Percentiles rank a stretch among this genome's conserved stretches.
phyloP scores from a whole-genome alignment of 2,113 vertebrate species.

The Poeciliopsis prolifica region DNA sequence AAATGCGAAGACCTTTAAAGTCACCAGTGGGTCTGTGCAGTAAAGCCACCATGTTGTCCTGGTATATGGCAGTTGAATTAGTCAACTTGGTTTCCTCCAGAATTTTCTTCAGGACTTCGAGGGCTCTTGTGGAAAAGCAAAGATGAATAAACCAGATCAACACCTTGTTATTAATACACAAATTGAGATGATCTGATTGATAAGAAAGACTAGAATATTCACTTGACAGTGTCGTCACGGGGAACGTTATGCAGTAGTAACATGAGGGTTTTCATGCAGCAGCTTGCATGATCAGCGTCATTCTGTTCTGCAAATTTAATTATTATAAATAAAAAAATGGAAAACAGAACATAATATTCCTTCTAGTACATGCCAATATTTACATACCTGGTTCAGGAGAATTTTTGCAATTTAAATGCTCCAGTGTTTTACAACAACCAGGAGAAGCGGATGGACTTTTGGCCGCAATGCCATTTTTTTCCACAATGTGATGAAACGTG shows the following conservation, averaged over 20 bases:
- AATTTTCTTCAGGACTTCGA: not conserved
- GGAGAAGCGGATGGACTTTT: too few species aligned
- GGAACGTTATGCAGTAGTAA: accelerated
- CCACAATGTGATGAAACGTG: not conserved
- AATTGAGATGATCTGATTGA: not conserved
- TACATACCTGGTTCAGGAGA: too few species aligned
- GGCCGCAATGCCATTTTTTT: too few species aligned
- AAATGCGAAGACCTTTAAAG: not conserved
- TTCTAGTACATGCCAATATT: too few species aligned
- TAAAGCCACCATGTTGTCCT: not conserved
- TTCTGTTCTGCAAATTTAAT: too few species aligned
- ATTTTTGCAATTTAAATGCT: too few species aligned
- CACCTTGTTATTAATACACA: not conserved
- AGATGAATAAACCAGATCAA: not conserved
- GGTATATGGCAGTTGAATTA: not conserved
- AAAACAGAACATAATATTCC: too few species aligned
- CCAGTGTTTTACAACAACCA: too few species aligned
- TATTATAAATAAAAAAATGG: too few species aligned
- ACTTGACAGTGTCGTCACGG: accelerated
- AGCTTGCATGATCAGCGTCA: not conserved
- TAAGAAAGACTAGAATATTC: conserved; percentile 5
- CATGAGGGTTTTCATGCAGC: not conserved
- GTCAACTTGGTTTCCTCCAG: not conserved
- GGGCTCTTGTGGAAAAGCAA: not conserved
- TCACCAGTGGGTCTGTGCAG: not conserved